These are phyloP conservation scores for Plebejus anna DNA, from an alignment of 2,888 invertebrate genomes.

Conservation along the genomic window DNA sequence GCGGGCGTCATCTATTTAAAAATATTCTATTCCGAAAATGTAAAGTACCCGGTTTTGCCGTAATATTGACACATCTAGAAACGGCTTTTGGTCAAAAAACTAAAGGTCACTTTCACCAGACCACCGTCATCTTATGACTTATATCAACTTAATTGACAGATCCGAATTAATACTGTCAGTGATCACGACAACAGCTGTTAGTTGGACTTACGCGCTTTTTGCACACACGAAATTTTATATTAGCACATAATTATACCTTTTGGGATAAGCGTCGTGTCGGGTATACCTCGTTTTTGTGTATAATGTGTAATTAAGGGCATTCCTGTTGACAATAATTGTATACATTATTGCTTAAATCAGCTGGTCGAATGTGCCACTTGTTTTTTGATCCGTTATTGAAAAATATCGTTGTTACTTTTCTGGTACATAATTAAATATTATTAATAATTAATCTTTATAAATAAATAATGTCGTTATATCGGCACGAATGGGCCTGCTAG, in stretches of 20 bases:
- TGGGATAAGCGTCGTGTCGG: background rate
- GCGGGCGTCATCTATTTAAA: too few species aligned
- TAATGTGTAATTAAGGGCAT: slow-evolving; percentile 8
- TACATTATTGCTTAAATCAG: slow-evolving; percentile 6
- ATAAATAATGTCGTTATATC: background rate
- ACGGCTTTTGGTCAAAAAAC: background rate
- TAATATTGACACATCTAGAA: background rate
- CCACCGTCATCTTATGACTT: slow-evolving; percentile 12
- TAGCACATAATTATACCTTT: slow-evolving; percentile 7
- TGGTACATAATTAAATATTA: background rate
- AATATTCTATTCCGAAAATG: background rate
- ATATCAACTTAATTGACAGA: slow-evolving; percentile 13
- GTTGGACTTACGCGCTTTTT: background rate
- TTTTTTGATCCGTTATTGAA: background rate
- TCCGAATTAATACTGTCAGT: slow-evolving; percentile 7
- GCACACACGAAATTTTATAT: slow-evolving; percentile 14
- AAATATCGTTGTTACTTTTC: background rate
- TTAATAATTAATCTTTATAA: background rate
- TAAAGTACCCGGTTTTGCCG: background rate
- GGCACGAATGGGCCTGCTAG: background rate
- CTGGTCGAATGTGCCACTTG: background rate
- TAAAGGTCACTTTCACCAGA: slow-evolving; percentile 10
- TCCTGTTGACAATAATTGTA: slow-evolving; percentile 11
- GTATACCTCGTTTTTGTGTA: background rate
- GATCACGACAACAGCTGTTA: slow-evolving; percentile 2